Percentiles rank a stretch among this genome's conserved stretches.
Evolutionary conservation across 37 sponge, comb jelly and placozoan genomes (phyloP).

Genomic region (Aphrocallistes beatrix): DNA sequence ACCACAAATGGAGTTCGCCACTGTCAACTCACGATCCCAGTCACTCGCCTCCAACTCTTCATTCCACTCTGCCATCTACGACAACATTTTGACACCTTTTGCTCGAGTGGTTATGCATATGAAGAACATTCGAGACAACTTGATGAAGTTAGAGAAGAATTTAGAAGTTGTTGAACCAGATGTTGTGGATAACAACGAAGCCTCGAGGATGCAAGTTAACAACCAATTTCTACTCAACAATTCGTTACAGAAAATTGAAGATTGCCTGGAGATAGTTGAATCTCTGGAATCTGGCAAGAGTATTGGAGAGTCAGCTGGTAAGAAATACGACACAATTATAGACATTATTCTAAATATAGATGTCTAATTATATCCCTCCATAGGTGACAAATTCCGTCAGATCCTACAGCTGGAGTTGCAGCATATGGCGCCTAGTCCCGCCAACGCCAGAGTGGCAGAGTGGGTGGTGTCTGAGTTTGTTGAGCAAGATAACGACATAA

Average conservation of each 20-base stretch:
- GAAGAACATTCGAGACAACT: not conserved
- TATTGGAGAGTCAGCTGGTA: constrained; percentile 34
- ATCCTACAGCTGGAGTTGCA: not conserved
- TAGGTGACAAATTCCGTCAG: not conserved
- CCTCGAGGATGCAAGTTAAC: not conserved
- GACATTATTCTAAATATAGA: not conserved
- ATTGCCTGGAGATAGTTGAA: constrained; percentile 75
- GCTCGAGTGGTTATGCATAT: not conserved
- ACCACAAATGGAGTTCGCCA: not conserved
- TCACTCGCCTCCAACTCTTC: not conserved
- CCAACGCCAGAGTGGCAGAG: constrained; percentile 3
- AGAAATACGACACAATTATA: not conserved
- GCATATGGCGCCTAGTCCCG: not conserved
- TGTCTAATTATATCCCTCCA: not conserved
- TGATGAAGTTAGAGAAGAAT: not conserved
- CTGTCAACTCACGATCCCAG: not conserved
- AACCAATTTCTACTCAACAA: not conserved
- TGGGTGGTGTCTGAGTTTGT: constrained; percentile 4
- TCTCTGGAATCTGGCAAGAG: constrained; percentile 62
- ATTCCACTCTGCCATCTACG: not conserved
- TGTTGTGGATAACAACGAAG: not conserved
- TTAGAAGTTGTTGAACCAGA: not conserved
- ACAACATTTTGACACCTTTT: constrained; percentile 1
- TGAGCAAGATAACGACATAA: not conserved
- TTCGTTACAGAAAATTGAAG: constrained; percentile 44